Base-by-base conservation (phyloP, 2,888 invertebrate species). In the Scaptomyza flava region DNA sequence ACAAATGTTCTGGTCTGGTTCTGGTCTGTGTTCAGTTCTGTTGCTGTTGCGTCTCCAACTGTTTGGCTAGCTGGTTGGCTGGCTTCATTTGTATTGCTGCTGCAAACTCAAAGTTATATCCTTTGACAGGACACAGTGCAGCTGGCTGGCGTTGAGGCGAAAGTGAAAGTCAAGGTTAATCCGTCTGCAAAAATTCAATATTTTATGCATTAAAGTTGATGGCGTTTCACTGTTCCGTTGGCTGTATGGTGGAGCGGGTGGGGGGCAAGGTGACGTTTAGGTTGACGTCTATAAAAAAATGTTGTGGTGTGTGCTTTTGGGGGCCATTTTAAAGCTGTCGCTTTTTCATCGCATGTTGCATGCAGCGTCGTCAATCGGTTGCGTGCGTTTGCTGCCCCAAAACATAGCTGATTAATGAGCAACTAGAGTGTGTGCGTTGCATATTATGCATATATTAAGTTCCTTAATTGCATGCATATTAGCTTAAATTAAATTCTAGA, bases 161-260 rank as follows among this genome's bases (percentile, higher is more conserved):
- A 91, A 91, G 91, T 90, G 91, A 91, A 91, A 91, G 91, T 91
- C 91, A 91, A 91, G 91, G 91, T 91, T 91, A 91, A 91, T 91
- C 90, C 89, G 89, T 91, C 89, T 91, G 91, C 89, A 87, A 90
- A 88, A 81, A 89, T 86, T 89, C 88, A 89, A 88, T 88, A 87
- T 87, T 89, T 90, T 89, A 83, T 90, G 89, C 90, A 90, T 90
- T 87, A 86, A 90, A 90, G 81, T 90, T 88, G 72, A 86, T 82
- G 82, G 84, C 51, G 41, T 41, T 41, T 17, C 41, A 17, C 50
- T 17, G n/a, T 9, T 34, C 20, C n/a, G 12, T 11, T 7, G 11
- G 47, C 17, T n/a, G 27, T 52, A 50, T 46, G 17, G 17, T 27
- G 30, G 17, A 47, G 11, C 11, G 42, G n/a, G 6, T n/a, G 30